Base-by-base conservation (phyloP, 2,888 invertebrate species). In the Diarsia rubi region DNA sequence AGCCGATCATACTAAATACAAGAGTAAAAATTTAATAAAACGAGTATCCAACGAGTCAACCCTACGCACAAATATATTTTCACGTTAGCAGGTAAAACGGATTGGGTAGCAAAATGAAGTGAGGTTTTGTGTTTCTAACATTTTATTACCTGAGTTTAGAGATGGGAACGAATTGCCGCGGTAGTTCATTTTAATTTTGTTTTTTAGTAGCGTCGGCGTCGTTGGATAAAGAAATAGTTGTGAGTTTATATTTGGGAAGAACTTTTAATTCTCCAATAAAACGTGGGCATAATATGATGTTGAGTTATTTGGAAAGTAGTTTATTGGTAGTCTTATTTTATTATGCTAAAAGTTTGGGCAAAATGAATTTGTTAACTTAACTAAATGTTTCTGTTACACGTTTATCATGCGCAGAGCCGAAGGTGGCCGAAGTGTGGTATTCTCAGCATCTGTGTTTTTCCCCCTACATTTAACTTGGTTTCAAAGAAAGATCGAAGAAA, bases 101-200 rank as follows among this genome's bases (percentile, higher is more conserved):
- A 89, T 88, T 83, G 78, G 78, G 78, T 81, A 78, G 78, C 80
- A 80, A 82, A 86, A 85, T 82, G 84, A 84, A 86, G 86, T 86
- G 81, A 86, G 84, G 89, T 89, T 88, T 89, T 88, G 88, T 86
- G 87, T 84, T 87, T 73, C 79, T 75, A 87, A 74, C 85, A 76
- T 88, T 88, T 86, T 88, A 87, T 89, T 84, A 84, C 86, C 75
- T 14, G 57, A 82, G 68, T 69, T 69, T 82, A 88, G 82, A 68
- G 84, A 71, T 80, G 86, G 74, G 77, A 78, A 73, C 62, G 59
- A 73, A 82, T 74, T 64, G 69, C 67, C 19, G n/a, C 44, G 63
- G 73, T 63, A 74, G 67, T 86, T 73, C 64, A 75, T 86, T 83
- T 83, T 73, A 84, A 84, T 86, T 79, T 67, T 57, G 73, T 68